Base-by-base conservation (phyloP, 92 coral and sea anemone genomes). In the Epizoanthus fatuus region DNA sequence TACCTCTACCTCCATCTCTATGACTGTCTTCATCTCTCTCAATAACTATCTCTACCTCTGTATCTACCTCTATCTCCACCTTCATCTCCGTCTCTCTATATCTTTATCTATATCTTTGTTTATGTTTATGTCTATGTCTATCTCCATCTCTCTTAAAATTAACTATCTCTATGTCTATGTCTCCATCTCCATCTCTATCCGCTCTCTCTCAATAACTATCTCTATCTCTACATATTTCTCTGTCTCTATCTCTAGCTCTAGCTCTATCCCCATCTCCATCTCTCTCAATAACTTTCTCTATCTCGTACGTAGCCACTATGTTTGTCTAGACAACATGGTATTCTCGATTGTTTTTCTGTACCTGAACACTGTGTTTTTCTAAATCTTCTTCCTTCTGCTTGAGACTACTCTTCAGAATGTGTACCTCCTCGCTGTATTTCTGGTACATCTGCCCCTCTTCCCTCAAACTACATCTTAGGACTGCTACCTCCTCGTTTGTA, bases 291-390 rank as follows among this genome's bases (percentile, higher is more conserved):
- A 22, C 35, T 72, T n/a, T 19, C 15, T 14, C 69, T 69, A 42
- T 32, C 17, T 66, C 52, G 63, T 88, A 88, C 88, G 87, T 88
- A 83, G 54, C 81, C 72, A 35, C 66, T 88, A 55, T 65, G 64
- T 69, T 75, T 35, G 45, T 81, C 86, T 55, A 82, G 44, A 44
- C 52, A 7, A 8, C 52, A 7, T 47, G 9, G 9, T 7, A 47
- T 47, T 10, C 10, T 7, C 52, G 25, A n/a, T 7, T 32, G 4
- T 75, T 52, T 69, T 35, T 32, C 37, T 66, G 72, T 88, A 88
- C 91, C 91, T 88, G 87, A 66, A 88, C 72, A 37, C 67, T 88
- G 54, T 65, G 72, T 60, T 75, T 63, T 35, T 81, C 86, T 55
- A 88, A 52, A 54, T 82, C 91, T 35, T 56, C 44, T 49, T 88